Conservation (phyloP, 2,888 invertebrate genomes). For the Ophion costatus region DNA sequence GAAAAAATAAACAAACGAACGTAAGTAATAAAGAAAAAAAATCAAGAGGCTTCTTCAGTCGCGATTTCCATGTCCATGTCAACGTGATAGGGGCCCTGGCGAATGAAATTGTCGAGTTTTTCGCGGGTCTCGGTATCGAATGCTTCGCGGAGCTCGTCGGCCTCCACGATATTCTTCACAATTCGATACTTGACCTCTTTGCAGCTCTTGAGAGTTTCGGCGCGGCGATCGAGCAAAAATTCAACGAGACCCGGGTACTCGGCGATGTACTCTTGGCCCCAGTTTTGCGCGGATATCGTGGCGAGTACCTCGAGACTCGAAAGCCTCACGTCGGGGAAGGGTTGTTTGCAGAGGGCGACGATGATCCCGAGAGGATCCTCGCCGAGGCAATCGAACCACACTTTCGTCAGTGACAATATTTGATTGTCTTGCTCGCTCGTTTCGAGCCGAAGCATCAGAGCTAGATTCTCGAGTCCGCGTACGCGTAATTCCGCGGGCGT, state of each 20-base stretch:
- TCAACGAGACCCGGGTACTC: conserved; percentile 90
- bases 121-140: conserved; percentile 89
- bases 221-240: conserved; percentile 90
- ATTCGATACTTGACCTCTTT: conserved; percentile 91
- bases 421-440: conserved; percentile 81
- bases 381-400: conserved; percentile 87
- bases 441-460: conserved; percentile 83
- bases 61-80: conserved; percentile 90
- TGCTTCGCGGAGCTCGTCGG: conserved; percentile 81
- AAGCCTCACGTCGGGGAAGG: conserved; percentile 91
- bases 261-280: conserved; percentile 92
- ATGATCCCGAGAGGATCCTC: conserved; percentile 87
- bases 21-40: neutral
- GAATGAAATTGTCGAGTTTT: conserved; percentile 88
- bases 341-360: conserved; percentile 88
- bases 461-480: conserved; percentile 88
- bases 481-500: conserved; percentile 88
- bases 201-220: conserved; percentile 89
- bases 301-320: conserved; percentile 88
- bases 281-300: conserved; percentile 88
- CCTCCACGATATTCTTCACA: conserved; percentile 86
- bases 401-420: conserved; percentile 85
- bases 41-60: conserved; percentile 86
- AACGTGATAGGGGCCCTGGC: conserved; percentile 92
- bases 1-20: neutral